Evolutionary conservation across 2,888 invertebrate species (phyloP), one percentile per base, ranked within the genome.

Genomic region (Mesodorylaimus sp.): DNA sequence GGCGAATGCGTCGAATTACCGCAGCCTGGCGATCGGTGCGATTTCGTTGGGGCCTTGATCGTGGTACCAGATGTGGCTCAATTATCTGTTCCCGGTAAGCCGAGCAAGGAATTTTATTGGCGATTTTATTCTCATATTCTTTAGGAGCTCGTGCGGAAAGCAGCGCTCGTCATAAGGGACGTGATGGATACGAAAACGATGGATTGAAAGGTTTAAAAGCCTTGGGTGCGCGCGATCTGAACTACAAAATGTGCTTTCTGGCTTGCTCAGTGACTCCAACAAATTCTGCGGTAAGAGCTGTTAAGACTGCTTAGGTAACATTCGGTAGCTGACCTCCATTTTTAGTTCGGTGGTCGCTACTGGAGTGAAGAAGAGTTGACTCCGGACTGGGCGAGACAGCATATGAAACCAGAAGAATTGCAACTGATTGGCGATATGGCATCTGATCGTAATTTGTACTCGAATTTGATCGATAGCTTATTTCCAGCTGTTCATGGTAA

Each of bases 1-100:
- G 89, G 88, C 1, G 97, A 99, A 70, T 80, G 83, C 59, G 97
- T 97, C 0, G 97, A 97, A 70, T 79, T 80, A 25, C 89, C 95
- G 0, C 91, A 91, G 74, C 83, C 86, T 60, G 80, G 80, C 44
- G 80, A 80, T 61, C 72, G 75, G 60, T 88, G 86, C 62, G 88
- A 91, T 66, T 89, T 93, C 66, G 88, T 85, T 0, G 93, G 93
- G 19, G 84, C 91, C 1, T 73, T 97, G 19, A 91, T 99, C 62
- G 95, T 93, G 1, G 86, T 99, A 0, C 97, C 97, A 0, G 95
- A 99, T 70, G 84, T 97, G 0, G 81, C 83, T 0, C 80, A 81
- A 0, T 67, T 97, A 41, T 77, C 84, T 3, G 67, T 83, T 55
- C 86, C 93, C 0, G 91, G 74, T 68, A 53, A 50, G 54, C 37